phyloP scores from a whole-genome alignment of 2,888 invertebrate species.

The Eurytoma californica region DNA sequence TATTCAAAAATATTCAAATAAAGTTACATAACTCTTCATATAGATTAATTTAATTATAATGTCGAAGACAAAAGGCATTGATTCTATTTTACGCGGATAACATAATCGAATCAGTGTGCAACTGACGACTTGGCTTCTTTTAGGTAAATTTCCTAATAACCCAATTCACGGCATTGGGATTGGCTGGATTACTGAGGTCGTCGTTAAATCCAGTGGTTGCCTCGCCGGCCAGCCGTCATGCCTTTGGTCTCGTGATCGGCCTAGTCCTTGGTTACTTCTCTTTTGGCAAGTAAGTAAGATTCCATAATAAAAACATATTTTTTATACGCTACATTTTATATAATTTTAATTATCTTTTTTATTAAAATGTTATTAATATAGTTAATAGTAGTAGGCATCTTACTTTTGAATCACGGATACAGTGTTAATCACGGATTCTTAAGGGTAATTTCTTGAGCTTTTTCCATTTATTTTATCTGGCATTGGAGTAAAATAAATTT shows the following conservation, averaged over 20 bases:
- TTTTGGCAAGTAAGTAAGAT: constrained; percentile 86
- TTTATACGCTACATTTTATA: no score
- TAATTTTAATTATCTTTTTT: no score
- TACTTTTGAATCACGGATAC: no score
- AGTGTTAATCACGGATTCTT: no score
- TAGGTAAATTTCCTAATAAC: constrained; percentile 91
- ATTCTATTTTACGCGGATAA: constrained; percentile 35
- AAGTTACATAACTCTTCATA: background rate
- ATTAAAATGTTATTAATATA: no score
- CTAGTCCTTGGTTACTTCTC: constrained; percentile 90
- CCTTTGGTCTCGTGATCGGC: constrained; percentile 86
- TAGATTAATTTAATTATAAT: background rate
- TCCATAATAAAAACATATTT: background rate
- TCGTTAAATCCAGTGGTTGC: constrained; percentile 84
- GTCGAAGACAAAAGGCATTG: constrained; percentile 21
- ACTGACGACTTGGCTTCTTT: constrained; percentile 57
- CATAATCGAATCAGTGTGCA: constrained; percentile 40
- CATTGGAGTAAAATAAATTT: background rate
- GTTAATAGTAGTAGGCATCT: no score
- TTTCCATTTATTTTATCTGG: no score
- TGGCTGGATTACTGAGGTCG: constrained; percentile 87
- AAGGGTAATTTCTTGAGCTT: no score
- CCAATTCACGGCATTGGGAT: constrained; percentile 86
- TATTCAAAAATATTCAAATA: no score
- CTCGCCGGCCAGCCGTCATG: constrained; percentile 84